Percentiles rank a stretch among this genome's conserved stretches.
These are phyloP conservation scores for Anolis carolinensis DNA, from an alignment of 2,113 vertebrate species.

Conservation along the genomic window DNA sequence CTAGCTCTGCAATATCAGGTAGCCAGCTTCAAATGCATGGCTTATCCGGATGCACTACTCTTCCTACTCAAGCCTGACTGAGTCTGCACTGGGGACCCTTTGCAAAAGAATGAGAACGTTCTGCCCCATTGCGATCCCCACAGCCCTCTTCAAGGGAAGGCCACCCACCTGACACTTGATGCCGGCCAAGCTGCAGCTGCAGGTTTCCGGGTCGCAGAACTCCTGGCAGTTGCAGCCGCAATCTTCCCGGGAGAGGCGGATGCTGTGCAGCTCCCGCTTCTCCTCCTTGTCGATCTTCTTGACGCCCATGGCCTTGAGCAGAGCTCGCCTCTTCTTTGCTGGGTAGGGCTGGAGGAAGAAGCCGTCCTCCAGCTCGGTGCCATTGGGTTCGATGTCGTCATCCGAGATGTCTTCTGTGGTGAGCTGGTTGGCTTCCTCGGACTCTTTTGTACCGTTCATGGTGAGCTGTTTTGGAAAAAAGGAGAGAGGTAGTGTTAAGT, in stretches of 20 bases:
- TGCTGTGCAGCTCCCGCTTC: constrained; percentile 89
- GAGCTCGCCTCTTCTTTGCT: constrained; percentile 82
- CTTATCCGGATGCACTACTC: not conserved
- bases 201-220: constrained; percentile 94
- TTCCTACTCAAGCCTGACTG: not conserved
- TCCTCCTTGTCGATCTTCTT: constrained; percentile 95
- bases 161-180: constrained; percentile 94
- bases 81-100: too few species aligned
- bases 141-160: rapidly evolving
- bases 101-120: not conserved
- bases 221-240: constrained; percentile 92
- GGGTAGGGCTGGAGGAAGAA: constrained; percentile 91
- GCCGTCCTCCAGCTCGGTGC: constrained; percentile 80
- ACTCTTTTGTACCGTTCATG: constrained; percentile 83
- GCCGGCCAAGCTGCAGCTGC: constrained; percentile 91
- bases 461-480: constrained; percentile 77
- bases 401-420: constrained; percentile 89
- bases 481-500: not conserved
- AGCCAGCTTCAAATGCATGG: too few species aligned
- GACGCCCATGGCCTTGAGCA: constrained; percentile 89
- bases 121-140: not conserved
- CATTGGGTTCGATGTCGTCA: constrained; percentile 81
- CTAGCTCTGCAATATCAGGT: too few species aligned
- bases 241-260: constrained; percentile 90
- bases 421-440: constrained; percentile 84